These are phyloP conservation scores for Vidua chalybeata DNA, from an alignment of 2,113 vertebrate genomes.

Conservation along the genomic window DNA sequence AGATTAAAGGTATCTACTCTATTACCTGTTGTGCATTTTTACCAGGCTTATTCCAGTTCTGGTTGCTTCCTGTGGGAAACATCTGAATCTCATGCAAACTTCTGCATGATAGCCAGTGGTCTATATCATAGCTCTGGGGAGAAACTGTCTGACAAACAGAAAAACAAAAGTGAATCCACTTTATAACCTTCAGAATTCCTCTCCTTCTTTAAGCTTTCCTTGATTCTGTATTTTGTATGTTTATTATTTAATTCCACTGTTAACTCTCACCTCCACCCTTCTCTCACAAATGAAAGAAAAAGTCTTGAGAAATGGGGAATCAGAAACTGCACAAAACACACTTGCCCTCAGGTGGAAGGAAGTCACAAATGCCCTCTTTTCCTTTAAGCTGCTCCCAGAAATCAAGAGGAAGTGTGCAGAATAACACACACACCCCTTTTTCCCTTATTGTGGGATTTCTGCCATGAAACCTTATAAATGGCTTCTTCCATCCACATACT, in stretches of 20 bases:
- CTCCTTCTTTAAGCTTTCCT: neutral
- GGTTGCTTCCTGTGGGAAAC: neutral
- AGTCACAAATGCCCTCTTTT: neutral
- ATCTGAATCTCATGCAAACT: neutral
- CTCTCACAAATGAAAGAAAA: neutral
- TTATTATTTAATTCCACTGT: neutral
- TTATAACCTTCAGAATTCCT: neutral
- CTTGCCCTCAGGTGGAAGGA: neutral
- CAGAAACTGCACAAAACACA: neutral
- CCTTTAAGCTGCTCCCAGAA: neutral
- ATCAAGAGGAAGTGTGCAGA: neutral
- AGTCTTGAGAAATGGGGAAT: neutral
- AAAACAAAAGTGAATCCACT: neutral
- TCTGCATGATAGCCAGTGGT: neutral
- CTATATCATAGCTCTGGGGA: neutral
- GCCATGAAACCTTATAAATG: neutral
- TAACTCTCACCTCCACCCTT: neutral
- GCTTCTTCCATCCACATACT: neutral
- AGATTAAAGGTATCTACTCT: neutral
- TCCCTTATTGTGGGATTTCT: neutral
- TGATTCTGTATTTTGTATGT: neutral
- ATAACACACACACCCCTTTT: neutral
- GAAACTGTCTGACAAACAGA: neutral
- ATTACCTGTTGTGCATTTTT: neutral
- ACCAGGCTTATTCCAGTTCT: neutral